Evolutionary conservation across 1,140 invertebrate species (phyloP), one percentile per base, ranked within the genome.

Genomic region (Drosophila pseudoobscura): DNA sequence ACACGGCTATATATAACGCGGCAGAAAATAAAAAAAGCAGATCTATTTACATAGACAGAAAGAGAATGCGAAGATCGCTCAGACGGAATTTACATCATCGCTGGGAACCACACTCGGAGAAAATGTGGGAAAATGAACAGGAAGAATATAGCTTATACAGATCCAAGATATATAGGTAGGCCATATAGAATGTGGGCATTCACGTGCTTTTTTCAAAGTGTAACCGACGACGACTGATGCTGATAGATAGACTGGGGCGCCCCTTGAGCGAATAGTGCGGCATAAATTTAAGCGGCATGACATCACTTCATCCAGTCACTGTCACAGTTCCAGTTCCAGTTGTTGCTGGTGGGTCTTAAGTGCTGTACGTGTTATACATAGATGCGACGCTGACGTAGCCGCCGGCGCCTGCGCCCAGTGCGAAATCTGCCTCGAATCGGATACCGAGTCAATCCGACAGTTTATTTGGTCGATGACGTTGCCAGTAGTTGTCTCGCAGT

Each of bases 201-300:
- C 31, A 24, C 22, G 13, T 2, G 13, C 20, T 41, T 63, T 64
- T 41, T 41, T 5, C 1, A 6, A 6, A 22, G 59, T 64, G 62
- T 50, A 39, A 2, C 20, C 20, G 20, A 20, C 35, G 17, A 2
- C 1, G 4, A 22, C 22, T 29, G 44, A 64, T 64, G 46, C 59
- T 64, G 41, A 45, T 49, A 60, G 71, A 43, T 57, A 69, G 80
- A 50, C 68, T 85, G 62, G 63, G 70, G 47, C 51, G 68, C 50
- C 64, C 65, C 50, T 31, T 20, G 31, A 49, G 59, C 62, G 56
- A 43, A 39, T 66, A 15, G 39, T 46, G 60, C 8, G 62, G 58
- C 75, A 80, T 87, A 75, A 75, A 87, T 85, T 87, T 51, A 69
- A 82, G 70, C 51, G 61, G 83, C 58, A 87, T 87, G 82, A 87